These are phyloP conservation scores for Morone chrysops DNA, from an alignment of 2,113 vertebrate genomes.

Conservation along the genomic window DNA sequence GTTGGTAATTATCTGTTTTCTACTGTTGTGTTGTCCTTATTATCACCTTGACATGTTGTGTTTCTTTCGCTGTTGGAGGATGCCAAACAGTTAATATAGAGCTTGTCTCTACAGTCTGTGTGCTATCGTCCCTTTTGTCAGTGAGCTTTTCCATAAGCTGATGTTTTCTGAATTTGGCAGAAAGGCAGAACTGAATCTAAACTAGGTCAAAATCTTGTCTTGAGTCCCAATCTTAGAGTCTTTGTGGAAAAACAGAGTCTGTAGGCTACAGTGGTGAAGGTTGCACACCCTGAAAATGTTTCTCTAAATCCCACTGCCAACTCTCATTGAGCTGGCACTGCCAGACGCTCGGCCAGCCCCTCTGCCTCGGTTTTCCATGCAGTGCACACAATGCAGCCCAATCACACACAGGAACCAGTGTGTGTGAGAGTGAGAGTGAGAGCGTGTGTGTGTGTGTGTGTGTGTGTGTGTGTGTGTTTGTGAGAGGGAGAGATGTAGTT, in stretches of 20 bases:
- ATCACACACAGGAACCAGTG: slow-evolving; percentile 50
- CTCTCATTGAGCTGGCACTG: slow-evolving; percentile 60
- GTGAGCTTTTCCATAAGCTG: not conserved
- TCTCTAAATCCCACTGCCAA: slow-evolving; percentile 50
- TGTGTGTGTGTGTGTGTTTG: slow-evolving; percentile 12
- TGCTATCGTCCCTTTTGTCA: not conserved
- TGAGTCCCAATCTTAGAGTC: not conserved
- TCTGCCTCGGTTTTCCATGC: slow-evolving; percentile 57
- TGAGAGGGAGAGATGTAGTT: slow-evolving; percentile 15
- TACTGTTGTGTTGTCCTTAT: not conserved
- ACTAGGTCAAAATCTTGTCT: not conserved
- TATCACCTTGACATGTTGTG: not conserved
- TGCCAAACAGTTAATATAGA: not conserved
- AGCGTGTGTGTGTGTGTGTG: slow-evolving; percentile 11
- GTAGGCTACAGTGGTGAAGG: slow-evolving; percentile 25
- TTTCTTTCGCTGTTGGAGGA: not conserved
- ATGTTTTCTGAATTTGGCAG: not conserved
- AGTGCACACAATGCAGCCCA: slow-evolving; percentile 71
- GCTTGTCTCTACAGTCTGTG: not conserved
- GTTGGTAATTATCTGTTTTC: not conserved
- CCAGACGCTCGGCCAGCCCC: slow-evolving; percentile 58
- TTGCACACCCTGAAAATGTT: slow-evolving; percentile 50
- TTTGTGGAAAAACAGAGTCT: slow-evolving; percentile 15
- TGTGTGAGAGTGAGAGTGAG: slow-evolving; percentile 30
- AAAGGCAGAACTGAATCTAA: slow-evolving; percentile 4